Evolutionary conservation across 1,140 invertebrate species (phyloP), one percentile per base, ranked within the genome.

Genomic region (Coptotermes formosanus): DNA sequence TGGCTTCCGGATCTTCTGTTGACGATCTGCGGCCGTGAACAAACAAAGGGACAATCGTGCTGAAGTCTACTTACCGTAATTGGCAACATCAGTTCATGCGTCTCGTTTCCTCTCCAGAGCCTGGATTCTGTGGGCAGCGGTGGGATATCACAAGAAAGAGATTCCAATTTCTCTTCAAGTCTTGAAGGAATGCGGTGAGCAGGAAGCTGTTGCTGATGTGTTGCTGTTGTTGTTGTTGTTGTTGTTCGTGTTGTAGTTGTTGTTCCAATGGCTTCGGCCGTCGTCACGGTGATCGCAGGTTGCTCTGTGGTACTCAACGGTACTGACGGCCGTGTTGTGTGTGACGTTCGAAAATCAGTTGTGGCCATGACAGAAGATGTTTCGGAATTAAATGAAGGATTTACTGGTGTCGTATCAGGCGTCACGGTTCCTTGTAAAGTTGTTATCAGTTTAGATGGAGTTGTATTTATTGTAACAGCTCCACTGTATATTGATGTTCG

Each of bases 21-120:
- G 52, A 19, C 52, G 52, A 55, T 1, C 52, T 55, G 2, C 2
- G 9, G 16, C 16, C 48, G 11, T 48, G 48, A 48, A 48, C 16
- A 48, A 48, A 48, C 4, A 38, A 48, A 48, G 82, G 82, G 9
- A 48, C 1, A 48, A 48, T 48, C 11, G 48, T 7, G 38, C 38
- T 38, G 38, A 48, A 1, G 64, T 87, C 44, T 85, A 92, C 92
- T 94, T 91, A 94, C 94, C 92, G 92, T 92, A 88, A 93, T 91
- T 32, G 94, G 94, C 64, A 94, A 90, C 88, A 92, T 92, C 86
- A 94, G 91, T 88, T 94, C 94, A 87, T 94, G 93, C 23, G 94
- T 94, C 89, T 94, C 93, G 88, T 94, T 94, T 88, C 93, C 93
- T 48, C 93, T 91, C 94, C 94, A 94, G 86, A 94, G 89, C 86